Conservation (phyloP, 2,797 vertebrate species). For the Urosaurus nigricauda region DNA sequence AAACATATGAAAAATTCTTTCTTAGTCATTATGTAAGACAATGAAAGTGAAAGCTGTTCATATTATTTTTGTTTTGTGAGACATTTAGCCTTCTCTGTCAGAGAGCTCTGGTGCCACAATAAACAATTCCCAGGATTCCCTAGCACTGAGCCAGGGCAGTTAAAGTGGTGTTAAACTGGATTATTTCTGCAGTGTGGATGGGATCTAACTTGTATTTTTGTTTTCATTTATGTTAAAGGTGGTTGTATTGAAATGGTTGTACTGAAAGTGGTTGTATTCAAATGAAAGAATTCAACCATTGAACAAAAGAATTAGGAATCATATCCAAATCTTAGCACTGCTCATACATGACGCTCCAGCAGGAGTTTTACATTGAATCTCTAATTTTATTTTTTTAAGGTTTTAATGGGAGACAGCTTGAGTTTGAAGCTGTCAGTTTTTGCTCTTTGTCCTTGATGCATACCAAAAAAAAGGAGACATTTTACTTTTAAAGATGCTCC, state of each 20-base stretch:
- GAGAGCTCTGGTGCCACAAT: no score
- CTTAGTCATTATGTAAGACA: conserved; percentile 27
- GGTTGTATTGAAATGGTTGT: conserved; percentile 64
- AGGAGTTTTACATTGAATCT: conserved; percentile 71
- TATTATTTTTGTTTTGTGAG: neutral
- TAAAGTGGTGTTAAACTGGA: no score
- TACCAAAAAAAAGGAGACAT: conserved; percentile 50
- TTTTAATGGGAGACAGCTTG: conserved; percentile 70
- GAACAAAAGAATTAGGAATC: conserved; percentile 63
- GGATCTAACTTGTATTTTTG: conserved; percentile 22
- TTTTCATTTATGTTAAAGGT: conserved; percentile 1
- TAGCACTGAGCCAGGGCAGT: no score
- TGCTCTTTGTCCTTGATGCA: conserved; percentile 67
- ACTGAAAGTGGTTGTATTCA: conserved; percentile 68
- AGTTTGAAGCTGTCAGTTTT: conserved; percentile 68
- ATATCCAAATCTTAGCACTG: conserved; percentile 56
- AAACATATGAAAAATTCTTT: conserved; percentile 21
- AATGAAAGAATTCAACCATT: conserved; percentile 54
- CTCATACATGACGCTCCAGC: conserved; percentile 64
- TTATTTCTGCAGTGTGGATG: neutral
- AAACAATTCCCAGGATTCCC: no score
- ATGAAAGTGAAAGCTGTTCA: conserved; percentile 44
- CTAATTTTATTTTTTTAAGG: conserved; percentile 65
- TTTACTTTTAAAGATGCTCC: conserved; percentile 77
- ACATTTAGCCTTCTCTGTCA: no score